These are phyloP conservation scores for Actinostola sp. DNA, from an alignment of 92 coral and sea anemone species.

Conservation along the genomic window DNA sequence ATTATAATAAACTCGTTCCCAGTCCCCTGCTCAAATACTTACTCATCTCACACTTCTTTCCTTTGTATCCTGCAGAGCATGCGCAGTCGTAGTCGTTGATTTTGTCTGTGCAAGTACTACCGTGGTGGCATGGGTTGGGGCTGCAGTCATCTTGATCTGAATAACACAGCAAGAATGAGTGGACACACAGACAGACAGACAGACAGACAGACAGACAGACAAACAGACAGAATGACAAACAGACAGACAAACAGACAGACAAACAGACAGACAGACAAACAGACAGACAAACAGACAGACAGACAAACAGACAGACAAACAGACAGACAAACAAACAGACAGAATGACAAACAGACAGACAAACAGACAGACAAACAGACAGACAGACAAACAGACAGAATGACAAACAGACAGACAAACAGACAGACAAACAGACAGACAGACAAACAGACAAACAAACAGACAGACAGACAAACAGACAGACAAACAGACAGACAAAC, in stretches of 20 bases:
- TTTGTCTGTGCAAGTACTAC: neutral
- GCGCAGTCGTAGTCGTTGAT: neutral
- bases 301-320: neutral
- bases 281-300: neutral
- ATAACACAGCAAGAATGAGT: neutral
- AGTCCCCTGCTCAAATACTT: neutral
- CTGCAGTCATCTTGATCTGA: constrained; percentile 3
- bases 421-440: neutral
- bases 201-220: neutral
- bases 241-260: neutral
- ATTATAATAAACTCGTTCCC: neutral
- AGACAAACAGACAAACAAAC: neutral
- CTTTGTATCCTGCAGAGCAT: neutral
- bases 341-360: too few relatives aligned
- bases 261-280: neutral
- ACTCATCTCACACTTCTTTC: constrained; percentile 6
- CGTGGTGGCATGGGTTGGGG: constrained; percentile 2
- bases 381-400: neutral
- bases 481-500: neutral
- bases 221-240: neutral
- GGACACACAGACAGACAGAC: neutral
- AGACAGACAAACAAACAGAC: neutral
- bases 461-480: neutral
- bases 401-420: neutral
- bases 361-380: neutral